Percentiles rank a stretch among this genome's conserved stretches.
These are phyloP conservation scores for Catocala fraxini DNA, from an alignment of 2,888 invertebrate genomes.

Conservation along the genomic window DNA sequence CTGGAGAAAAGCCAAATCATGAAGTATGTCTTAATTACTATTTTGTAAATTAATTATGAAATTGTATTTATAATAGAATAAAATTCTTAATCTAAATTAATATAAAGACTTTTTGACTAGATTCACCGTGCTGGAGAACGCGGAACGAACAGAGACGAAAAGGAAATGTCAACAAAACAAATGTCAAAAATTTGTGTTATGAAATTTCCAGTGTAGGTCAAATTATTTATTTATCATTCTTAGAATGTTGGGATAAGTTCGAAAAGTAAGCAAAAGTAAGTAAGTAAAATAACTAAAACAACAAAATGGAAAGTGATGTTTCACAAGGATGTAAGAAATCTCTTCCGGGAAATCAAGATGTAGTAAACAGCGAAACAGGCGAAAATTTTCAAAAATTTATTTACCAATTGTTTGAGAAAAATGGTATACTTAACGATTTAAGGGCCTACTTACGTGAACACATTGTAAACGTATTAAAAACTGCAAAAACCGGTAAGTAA, in stretches of 20 bases:
- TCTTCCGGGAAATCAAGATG: slow-evolving; percentile 46
- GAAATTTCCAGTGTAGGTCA: slow-evolving; percentile 66
- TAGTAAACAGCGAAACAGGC: slow-evolving; percentile 59
- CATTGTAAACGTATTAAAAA: slow-evolving; percentile 86
- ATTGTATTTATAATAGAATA: too few relatives aligned
- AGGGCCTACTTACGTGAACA: slow-evolving; percentile 88
- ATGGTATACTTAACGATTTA: slow-evolving; percentile 87
- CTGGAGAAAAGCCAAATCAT: too few relatives aligned
- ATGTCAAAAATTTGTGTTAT: slow-evolving; percentile 70
- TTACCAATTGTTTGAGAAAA: slow-evolving; percentile 88
- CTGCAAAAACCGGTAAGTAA: slow-evolving; percentile 73
- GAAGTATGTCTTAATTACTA: too few relatives aligned
- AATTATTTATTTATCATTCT: slow-evolving; percentile 4
- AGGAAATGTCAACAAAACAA: slow-evolving; percentile 72
- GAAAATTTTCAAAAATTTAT: slow-evolving; percentile 88
- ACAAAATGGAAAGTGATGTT: slow-evolving; percentile 62
- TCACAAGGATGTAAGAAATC: slow-evolving; percentile 35
- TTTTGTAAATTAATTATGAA: too few relatives aligned
- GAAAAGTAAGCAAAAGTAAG: slow-evolving; percentile 8
- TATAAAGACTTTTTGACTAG: too few relatives aligned
- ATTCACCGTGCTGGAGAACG: too few relatives aligned
- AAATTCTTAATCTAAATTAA: too few relatives aligned
- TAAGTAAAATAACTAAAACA: slow-evolving; percentile 42
- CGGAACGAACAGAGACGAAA: slow-evolving; percentile 26
- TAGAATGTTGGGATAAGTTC: slow-evolving; percentile 44